A percentile compares a stretch with the other conserved stretches of the same genome.
Evolutionary conservation across 2,113 vertebrate genomes (phyloP).

Genomic region (Nerophis lumbriciformis): DNA sequence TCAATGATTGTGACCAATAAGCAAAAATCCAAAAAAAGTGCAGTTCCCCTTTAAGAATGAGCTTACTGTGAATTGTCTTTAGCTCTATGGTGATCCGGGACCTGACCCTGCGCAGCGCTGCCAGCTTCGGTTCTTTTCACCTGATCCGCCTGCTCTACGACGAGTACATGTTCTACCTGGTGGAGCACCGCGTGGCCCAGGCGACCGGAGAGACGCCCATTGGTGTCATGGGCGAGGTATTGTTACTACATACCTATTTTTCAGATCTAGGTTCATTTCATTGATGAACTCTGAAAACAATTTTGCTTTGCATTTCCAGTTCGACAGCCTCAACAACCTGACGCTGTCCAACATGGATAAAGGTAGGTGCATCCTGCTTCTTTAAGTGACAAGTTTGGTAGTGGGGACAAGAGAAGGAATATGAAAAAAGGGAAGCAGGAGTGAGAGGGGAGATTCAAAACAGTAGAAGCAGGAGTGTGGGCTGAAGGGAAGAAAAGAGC

Average conservation of each 20-base stretch:
- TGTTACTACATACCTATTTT: background rate
- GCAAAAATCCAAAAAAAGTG: too few species aligned
- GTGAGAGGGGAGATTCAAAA: too few species aligned
- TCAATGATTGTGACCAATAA: too few species aligned
- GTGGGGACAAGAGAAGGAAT: too few species aligned
- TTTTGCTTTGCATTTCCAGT: constrained; percentile 70
- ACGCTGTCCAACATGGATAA: constrained; percentile 86
- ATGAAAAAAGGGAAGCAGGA: too few species aligned
- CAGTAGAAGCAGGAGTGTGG: too few species aligned
- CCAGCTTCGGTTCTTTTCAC: constrained; percentile 98
- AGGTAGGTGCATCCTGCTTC: constrained; percentile 72
- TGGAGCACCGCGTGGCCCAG: constrained; percentile 93
- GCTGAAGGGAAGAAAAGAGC: too few species aligned
- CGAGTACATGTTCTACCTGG: constrained; percentile 99
- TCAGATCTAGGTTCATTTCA: background rate
- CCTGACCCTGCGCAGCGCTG: constrained; percentile 92
- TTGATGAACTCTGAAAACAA: background rate
- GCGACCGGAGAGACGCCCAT: constrained; percentile 93
- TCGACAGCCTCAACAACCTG: constrained; percentile 84
- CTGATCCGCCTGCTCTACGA: constrained; percentile 96
- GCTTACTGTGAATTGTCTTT: constrained; percentile 1
- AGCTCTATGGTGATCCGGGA: constrained; percentile 99
- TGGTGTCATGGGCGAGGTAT: constrained; percentile 94
- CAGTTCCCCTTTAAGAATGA: too few species aligned
- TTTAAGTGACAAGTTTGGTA: too few species aligned